A percentile compares a stretch with the other conserved stretches of the same genome.
Conservation (phyloP, 2,888 invertebrate genomes). For the Drosophila neutralis region DNA sequence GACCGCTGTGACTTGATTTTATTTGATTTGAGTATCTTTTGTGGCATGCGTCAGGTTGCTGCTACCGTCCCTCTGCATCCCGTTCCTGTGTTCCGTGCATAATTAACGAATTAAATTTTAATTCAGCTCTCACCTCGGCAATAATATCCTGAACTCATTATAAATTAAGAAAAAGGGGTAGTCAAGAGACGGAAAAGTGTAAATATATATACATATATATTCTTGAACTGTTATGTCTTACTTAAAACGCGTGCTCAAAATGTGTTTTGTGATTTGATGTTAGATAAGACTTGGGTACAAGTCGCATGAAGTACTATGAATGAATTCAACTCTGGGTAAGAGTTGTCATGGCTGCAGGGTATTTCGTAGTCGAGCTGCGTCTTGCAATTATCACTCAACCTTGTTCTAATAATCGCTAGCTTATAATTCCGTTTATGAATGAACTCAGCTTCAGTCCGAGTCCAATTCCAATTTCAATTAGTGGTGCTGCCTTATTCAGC, state of each 20-base stretch:
- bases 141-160: background rate
- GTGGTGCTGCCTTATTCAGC: slow-evolving; percentile 34
- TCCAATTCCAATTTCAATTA: slow-evolving; percentile 50
- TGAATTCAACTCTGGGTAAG: background rate
- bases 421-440: slow-evolving; percentile 27
- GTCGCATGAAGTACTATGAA: slow-evolving; percentile 2
- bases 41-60: background rate
- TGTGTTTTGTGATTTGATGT: background rate
- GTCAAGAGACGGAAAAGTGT: background rate
- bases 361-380: background rate
- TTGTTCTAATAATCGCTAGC: slow-evolving; percentile 24
- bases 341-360: background rate
- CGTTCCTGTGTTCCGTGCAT: background rate
- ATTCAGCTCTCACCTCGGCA: background rate
- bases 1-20: background rate
- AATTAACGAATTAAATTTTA: background rate
- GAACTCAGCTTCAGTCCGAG: background rate
- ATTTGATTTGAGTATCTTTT: background rate
- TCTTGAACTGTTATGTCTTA: background rate
- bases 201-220: background rate
- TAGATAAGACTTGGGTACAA: background rate
- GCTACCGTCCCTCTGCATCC: background rate
- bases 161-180: background rate
- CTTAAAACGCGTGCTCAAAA: background rate
- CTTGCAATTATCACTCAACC: background rate